Conservation (phyloP, 2,113 vertebrate genomes). For the Mirza zaza region DNA sequence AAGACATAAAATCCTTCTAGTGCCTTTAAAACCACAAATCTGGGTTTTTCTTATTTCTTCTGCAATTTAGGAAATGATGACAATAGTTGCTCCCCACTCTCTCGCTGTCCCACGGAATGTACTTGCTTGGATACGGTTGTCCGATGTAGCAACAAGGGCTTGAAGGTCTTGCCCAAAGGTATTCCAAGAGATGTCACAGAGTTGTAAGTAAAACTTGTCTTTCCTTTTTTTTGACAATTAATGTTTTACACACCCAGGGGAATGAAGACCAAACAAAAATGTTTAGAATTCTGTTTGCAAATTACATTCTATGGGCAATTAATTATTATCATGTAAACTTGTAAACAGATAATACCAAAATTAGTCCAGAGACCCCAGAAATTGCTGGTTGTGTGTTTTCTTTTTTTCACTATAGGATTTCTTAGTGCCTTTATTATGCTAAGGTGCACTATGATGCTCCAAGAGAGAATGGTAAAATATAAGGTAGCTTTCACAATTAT, state of each 20-base stretch:
- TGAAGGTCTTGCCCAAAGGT: conserved; percentile 93
- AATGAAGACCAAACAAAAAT: neutral
- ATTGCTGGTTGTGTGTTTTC: neutral
- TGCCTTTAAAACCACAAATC: neutral
- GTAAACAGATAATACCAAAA: neutral
- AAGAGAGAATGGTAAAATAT: neutral
- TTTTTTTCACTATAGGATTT: neutral
- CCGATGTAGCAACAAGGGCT: conserved; percentile 97
- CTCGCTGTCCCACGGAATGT: conserved; percentile 95
- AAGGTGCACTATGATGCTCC: neutral
- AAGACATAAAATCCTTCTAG: neutral
- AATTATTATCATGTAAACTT: neutral
- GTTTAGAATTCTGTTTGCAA: neutral
- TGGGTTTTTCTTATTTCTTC: conserved; percentile 48
- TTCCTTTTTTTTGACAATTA: neutral
- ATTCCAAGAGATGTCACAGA: conserved; percentile 98
- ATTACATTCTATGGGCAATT: neutral
- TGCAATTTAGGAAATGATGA: conserved; percentile 92
- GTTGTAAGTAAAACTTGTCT: conserved; percentile 89
- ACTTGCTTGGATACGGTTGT: conserved; percentile 98
- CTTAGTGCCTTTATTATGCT: neutral
- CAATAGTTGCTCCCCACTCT: conserved; percentile 94
- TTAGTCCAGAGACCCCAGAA: neutral
- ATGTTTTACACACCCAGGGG: neutral
- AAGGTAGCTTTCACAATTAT: neutral